Evolutionary conservation across 2,113 vertebrate genomes (phyloP).

Genomic region (Motacilla tschutschensis): DNA sequence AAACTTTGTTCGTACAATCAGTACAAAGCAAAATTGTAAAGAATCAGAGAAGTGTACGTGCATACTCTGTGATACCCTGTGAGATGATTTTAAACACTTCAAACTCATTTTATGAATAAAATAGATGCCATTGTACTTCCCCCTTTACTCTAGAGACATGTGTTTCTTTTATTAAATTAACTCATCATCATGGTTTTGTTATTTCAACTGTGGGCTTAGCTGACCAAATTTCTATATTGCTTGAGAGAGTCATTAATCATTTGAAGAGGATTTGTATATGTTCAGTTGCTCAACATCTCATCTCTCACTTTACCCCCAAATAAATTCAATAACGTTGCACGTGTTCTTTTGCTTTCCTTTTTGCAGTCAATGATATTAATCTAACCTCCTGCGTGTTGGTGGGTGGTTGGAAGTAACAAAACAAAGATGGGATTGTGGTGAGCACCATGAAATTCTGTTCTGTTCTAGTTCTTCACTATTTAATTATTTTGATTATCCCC

Average conservation of each 20-base stretch:
- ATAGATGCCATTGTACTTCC: neutral
- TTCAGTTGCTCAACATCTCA: slow-evolving; percentile 24
- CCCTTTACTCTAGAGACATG: neutral
- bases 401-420: slow-evolving; percentile 19
- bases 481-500: slow-evolving; percentile 51
- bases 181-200: slow-evolving; percentile 8
- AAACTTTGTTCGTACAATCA: neutral
- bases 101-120: neutral
- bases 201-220: slow-evolving; percentile 26
- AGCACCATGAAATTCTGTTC: slow-evolving; percentile 10
- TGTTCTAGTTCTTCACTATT: neutral
- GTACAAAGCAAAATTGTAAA: neutral
- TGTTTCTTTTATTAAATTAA: slow-evolving; percentile 31
- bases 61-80: neutral
- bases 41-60: neutral
- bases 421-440: neutral
- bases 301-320: slow-evolving; percentile 35
- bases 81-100: neutral
- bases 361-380: slow-evolving; percentile 20
- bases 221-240: slow-evolving; percentile 32
- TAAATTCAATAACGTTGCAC: slow-evolving; percentile 27
- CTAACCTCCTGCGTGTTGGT: slow-evolving; percentile 13
- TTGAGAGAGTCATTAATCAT: slow-evolving; percentile 33
- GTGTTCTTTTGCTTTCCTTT: slow-evolving; percentile 32
- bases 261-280: slow-evolving; percentile 12